Percentiles rank a stretch among this genome's conserved stretches.
Evolutionary conservation across 2,797 vertebrate genomes (phyloP).

Genomic region (Clamator glandarius): DNA sequence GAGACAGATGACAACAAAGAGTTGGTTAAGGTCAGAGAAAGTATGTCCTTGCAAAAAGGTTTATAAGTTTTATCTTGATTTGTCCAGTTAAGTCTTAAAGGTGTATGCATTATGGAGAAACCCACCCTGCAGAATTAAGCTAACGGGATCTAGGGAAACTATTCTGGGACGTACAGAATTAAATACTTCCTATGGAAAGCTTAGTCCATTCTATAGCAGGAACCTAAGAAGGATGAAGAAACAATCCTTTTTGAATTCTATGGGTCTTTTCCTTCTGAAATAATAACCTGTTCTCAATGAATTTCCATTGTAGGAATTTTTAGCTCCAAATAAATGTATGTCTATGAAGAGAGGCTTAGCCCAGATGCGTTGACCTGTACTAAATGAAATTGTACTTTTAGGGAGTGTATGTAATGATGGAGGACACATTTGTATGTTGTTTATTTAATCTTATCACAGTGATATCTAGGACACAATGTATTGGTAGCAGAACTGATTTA

Average conservation of each 20-base stretch:
- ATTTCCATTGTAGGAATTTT: neutral
- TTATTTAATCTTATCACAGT: neutral
- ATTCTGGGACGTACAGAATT: neutral
- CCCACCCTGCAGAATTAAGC: neutral
- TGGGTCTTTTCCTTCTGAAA: neutral
- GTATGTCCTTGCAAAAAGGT: neutral
- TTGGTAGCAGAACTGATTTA: neutral
- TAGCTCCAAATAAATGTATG: neutral
- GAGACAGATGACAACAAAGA: neutral
- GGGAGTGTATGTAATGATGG: neutral
- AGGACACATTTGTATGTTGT: neutral
- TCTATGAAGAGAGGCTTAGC: neutral
- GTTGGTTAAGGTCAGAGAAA: slow-evolving; percentile 13
- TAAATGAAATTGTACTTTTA: neutral
- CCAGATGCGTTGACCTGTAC: neutral
- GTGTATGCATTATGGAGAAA: neutral
- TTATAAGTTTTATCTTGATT: neutral
- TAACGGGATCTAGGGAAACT: neutral
- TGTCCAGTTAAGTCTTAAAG: neutral
- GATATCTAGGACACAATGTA: neutral
- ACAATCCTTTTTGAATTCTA: neutral
- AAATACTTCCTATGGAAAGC: neutral
- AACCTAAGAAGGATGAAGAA: neutral
- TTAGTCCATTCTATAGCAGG: neutral
- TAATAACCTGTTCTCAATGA: neutral